phyloP scores from a whole-genome alignment of 1,140 invertebrate species.

The Heterodera carotae region DNA sequence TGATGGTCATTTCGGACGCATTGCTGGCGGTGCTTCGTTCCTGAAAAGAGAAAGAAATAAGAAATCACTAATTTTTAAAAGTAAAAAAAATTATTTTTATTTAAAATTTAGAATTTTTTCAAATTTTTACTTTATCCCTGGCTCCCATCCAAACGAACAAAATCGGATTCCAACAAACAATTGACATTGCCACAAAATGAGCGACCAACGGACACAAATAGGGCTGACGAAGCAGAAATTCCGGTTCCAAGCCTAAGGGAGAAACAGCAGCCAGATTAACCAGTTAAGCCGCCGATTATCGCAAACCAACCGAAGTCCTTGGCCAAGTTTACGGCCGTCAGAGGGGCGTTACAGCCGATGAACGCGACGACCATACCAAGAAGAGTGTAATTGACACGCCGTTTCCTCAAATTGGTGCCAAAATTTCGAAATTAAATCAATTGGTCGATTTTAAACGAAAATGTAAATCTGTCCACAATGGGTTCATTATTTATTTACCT shows the following conservation, averaged over 20 bases:
- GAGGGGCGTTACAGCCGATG: slow-evolving; percentile 54
- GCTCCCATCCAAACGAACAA: slow-evolving; percentile 58
- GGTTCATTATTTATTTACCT: slow-evolving; percentile 14
- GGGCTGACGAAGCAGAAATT: slow-evolving; percentile 51
- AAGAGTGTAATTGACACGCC: slow-evolving; percentile 60
- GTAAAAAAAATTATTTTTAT: not conserved
- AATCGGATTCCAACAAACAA: slow-evolving; percentile 60
- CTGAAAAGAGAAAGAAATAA: not conserved
- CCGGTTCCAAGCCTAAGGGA: slow-evolving; percentile 51
- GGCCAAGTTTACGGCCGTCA: slow-evolving; percentile 55
- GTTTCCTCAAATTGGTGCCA: slow-evolving; percentile 38
- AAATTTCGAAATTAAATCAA: slow-evolving; percentile 12
- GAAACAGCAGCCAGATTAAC: not conserved
- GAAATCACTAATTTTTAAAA: not conserved
- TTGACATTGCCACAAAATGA: slow-evolving; percentile 57
- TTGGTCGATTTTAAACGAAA: not conserved
- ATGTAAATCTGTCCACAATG: not conserved
- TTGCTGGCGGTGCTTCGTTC: not conserved
- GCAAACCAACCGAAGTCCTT: slow-evolving; percentile 57
- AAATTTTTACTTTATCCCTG: not conserved
- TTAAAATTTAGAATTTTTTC: not conserved
- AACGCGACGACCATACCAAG: slow-evolving; percentile 59
- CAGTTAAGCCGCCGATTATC: no score
- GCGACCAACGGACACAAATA: slow-evolving; percentile 58
- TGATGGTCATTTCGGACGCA: not conserved